Base-by-base conservation (phyloP, 2,797 vertebrate genomes). In the Platalea minor region DNA sequence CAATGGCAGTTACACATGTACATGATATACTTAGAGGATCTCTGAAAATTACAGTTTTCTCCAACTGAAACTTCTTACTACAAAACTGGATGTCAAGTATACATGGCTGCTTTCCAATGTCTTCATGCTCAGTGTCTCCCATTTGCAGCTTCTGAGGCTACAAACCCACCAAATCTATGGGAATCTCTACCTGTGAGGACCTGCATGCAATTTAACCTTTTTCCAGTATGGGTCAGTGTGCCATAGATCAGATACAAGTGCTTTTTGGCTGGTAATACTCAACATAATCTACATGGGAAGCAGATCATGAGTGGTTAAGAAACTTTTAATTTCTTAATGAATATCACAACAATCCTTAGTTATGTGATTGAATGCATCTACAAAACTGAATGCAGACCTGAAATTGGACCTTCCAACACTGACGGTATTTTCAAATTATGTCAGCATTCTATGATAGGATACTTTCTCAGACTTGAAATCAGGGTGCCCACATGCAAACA, bases 391-490 rank as follows among this genome's bases (percentile, higher is more conserved):
- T 11, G 14, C n/a, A 43, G 28, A 29, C 12, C 18, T 76, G 48
- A 92, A 90, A 79, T 60, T 26, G 46, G 18, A 72, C 13, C 5
- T 67, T 51, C 39, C 11, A 63, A 37, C 6, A n/a, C 3, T 39
- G 61, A n/a, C 1, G 8, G 1, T 37, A 10, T 54, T 78, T 91
- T 67, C 16, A 90, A 57, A 59, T 59, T 0, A 69, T 54, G 37
- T 25, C 0, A 0, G 2, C 1, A n/a, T 84, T 54, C 33, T 67
- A 5, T 43, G 35, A 68, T 1, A 50, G 4, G 9, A 17, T 35
- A 35, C 3, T 53, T 77, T 63, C 39, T 67, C 67, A 54, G 10
- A 39, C 17, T 54, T 5, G 46, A 24, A 74, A 56, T 39, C 10
- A 33, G 7, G 3, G 3, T 77, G 33, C 46, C 5, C 4, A 8